These are phyloP conservation scores for Synanthedon myopaeformis DNA, from an alignment of 2,888 invertebrate species.

Conservation along the genomic window DNA sequence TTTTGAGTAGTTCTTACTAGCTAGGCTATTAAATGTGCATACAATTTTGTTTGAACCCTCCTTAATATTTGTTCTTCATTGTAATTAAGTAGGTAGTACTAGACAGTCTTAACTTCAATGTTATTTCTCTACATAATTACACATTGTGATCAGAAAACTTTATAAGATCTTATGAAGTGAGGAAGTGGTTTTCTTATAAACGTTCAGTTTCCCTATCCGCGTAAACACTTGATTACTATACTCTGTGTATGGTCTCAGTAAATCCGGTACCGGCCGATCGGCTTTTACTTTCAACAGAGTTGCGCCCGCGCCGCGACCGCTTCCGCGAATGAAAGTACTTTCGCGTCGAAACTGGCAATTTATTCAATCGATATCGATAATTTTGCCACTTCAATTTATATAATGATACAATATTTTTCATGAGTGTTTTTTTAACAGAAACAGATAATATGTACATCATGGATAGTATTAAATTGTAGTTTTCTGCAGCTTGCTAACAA, in stretches of 20 bases:
- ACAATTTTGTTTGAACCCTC: too few species aligned
- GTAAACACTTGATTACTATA: slow-evolving; percentile 8
- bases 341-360: slow-evolving; percentile 11
- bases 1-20: too few species aligned
- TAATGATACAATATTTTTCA: background rate
- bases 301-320: slow-evolving; percentile 47
- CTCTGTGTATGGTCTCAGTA: slow-evolving; percentile 16
- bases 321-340: slow-evolving; percentile 62
- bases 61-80: too few species aligned
- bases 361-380: slow-evolving; percentile 21
- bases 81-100: too few species aligned
- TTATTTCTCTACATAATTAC: too few species aligned
- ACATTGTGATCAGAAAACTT: too few species aligned
- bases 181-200: background rate
- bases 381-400: slow-evolving; percentile 7
- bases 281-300: slow-evolving; percentile 60
- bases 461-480: too few species aligned
- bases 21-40: too few species aligned
- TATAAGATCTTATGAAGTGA: background rate
- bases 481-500: too few species aligned
- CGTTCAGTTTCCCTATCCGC: background rate
- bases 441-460: too few species aligned
- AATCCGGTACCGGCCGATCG: slow-evolving; percentile 41
- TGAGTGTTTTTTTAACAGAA: too few species aligned
- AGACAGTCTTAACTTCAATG: too few species aligned